phyloP scores from a whole-genome alignment of 2,888 invertebrate genomes.

The Scaptomyza cyrtandrae region DNA sequence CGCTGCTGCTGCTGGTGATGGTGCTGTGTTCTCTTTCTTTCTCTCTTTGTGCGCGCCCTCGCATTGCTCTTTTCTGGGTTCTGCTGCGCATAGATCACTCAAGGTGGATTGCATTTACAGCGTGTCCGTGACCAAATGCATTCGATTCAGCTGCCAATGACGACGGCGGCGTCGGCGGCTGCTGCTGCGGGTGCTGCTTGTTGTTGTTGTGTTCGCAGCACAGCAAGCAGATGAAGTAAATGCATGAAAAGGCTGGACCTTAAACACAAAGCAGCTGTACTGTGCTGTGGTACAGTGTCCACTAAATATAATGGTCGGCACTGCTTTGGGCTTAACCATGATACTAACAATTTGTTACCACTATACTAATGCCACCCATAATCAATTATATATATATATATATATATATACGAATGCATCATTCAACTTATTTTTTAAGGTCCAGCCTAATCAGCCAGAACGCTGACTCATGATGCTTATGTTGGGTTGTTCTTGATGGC shows the following conservation, averaged over 20 bases:
- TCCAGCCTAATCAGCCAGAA: constrained; percentile 34
- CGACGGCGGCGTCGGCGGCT: background rate
- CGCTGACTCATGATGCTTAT: constrained; percentile 45
- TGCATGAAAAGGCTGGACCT: constrained; percentile 30
- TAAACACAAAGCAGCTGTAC: constrained; percentile 16
- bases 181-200: background rate
- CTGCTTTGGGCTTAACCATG: too few relatives aligned
- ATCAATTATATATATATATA: background rate
- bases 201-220: constrained; percentile 25
- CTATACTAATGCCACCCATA: background rate
- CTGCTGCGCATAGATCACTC: constrained; percentile 47
- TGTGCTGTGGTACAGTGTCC: constrained; percentile 8
- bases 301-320: background rate
- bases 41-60: constrained; percentile 4
- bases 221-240: constrained; percentile 13
- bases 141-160: constrained; percentile 62
- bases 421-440: constrained; percentile 20
- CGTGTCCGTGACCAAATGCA: constrained; percentile 61
- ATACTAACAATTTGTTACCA: background rate
- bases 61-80: constrained; percentile 17
- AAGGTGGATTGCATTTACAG: constrained; percentile 44
- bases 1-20: constrained; percentile 3
- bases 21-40: background rate
- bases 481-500: constrained; percentile 36
- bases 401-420: background rate